Evolutionary conservation across 2,888 invertebrate genomes (phyloP).

Genomic region (Dastarcus helophoroides): DNA sequence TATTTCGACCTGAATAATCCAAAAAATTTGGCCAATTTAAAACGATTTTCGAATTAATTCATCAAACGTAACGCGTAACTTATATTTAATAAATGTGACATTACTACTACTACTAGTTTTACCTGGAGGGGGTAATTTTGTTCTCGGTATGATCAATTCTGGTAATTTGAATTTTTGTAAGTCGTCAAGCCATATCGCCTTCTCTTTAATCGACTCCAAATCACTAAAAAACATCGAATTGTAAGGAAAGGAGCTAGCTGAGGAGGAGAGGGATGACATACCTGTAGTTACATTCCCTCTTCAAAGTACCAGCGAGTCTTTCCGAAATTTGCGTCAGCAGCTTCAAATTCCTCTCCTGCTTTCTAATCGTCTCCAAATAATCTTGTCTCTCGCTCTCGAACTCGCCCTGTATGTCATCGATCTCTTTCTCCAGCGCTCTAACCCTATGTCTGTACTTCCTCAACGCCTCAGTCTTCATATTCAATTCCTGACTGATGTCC

Average conservation of each 20-base stretch:
- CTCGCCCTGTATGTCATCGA: constrained; percentile 66
- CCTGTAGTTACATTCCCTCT: constrained; percentile 64
- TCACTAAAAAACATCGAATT: constrained; percentile 47
- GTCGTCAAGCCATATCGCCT: constrained; percentile 66
- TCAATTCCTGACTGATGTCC: constrained; percentile 69
- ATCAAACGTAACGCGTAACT: no score
- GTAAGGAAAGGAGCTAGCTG: no score
- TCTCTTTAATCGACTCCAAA: constrained; percentile 54
- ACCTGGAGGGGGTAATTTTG: constrained; percentile 59
- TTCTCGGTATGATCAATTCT: constrained; percentile 49
- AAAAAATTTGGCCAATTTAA: no score
- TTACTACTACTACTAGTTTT: no score
- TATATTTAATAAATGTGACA: no score
- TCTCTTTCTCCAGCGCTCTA: constrained; percentile 57
- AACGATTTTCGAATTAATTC: no score
- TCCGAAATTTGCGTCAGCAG: constrained; percentile 53
- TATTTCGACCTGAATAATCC: no score
- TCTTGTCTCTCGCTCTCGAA: constrained; percentile 74
- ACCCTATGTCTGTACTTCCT: constrained; percentile 55
- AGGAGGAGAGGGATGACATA: no score
- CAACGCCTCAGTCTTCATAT: constrained; percentile 54
- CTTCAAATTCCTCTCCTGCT: constrained; percentile 58
- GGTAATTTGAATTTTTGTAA: constrained; percentile 59
- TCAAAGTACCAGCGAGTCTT: constrained; percentile 55
- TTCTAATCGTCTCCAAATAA: constrained; percentile 68